phyloP scores from a whole-genome alignment of 2,888 invertebrate species.

The Protula sp. region DNA sequence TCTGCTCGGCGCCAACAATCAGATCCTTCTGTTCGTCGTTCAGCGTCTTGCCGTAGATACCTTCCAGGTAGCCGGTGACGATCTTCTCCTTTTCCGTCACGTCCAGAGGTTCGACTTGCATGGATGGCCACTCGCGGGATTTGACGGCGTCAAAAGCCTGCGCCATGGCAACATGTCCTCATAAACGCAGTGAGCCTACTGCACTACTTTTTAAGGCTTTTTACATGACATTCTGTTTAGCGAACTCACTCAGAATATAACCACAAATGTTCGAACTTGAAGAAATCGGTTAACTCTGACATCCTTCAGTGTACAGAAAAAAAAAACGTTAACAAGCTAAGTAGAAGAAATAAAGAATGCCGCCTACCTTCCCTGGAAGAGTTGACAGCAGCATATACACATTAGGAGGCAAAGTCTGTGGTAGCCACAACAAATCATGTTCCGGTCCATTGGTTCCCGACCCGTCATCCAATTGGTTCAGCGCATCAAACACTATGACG shows the following conservation, averaged over 20 bases:
- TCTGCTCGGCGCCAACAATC: slow-evolving; percentile 32
- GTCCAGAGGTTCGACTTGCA: slow-evolving; percentile 31
- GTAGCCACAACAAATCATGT: slow-evolving; percentile 36
- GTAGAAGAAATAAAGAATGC: no score
- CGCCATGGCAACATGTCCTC: background rate
- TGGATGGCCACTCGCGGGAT: slow-evolving; percentile 25
- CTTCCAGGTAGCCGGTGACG: slow-evolving; percentile 32
- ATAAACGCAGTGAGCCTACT: no score
- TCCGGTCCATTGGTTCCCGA: slow-evolving; percentile 30
- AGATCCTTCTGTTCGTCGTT: slow-evolving; percentile 31
- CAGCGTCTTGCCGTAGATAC: slow-evolving; percentile 35
- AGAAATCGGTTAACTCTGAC: no score
- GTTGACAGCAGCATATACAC: slow-evolving; percentile 35
- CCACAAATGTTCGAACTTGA: no score
- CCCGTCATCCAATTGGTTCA: slow-evolving; percentile 40
- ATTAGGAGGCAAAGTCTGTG: slow-evolving; percentile 30
- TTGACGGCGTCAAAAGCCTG: slow-evolving; percentile 32
- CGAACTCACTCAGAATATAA: no score
- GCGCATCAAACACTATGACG: slow-evolving; percentile 35
- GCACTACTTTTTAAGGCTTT: no score
- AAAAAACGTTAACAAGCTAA: no score
- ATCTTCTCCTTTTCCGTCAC: slow-evolving; percentile 30
- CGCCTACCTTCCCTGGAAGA: slow-evolving; percentile 34
- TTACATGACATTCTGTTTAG: no score
- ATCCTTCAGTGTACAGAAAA: no score